Percentiles rank a stretch among this genome's conserved stretches.
phyloP scores from a whole-genome alignment of 2,888 invertebrate genomes.

The Geotrupes spiniger region DNA sequence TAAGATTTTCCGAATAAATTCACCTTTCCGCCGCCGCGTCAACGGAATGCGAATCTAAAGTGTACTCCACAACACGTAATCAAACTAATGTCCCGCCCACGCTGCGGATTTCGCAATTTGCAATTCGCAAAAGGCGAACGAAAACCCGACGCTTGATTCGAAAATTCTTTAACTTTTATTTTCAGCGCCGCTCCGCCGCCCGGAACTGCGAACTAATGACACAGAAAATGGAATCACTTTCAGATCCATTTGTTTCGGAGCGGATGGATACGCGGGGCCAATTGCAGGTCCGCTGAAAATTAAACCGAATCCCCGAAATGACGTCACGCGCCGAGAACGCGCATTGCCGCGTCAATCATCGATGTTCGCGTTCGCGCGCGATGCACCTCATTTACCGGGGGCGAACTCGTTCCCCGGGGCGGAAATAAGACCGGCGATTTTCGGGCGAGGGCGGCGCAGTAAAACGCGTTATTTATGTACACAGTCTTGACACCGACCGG shows the following conservation, averaged over 20 bases:
- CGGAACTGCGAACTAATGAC: constrained; percentile 43
- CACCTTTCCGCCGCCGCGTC: neutral
- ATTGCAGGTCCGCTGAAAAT: constrained; percentile 34
- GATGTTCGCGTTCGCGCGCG: neutral
- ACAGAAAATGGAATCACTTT: constrained; percentile 48
- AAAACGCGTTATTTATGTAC: neutral
- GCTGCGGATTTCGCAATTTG: constrained; percentile 26
- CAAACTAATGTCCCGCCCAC: constrained; percentile 30
- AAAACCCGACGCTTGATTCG: constrained; percentile 24
- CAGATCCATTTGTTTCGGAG: constrained; percentile 44
- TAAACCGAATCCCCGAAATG: constrained; percentile 26
- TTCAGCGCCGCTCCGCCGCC: constrained; percentile 14
- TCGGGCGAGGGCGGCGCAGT: neutral
- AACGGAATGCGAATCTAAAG: neutral
- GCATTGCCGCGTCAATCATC: neutral
- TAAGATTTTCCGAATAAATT: too few species aligned
- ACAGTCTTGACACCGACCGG: neutral
- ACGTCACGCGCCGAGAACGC: constrained; percentile 8
- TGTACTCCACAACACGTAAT: constrained; percentile 27
- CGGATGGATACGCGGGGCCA: constrained; percentile 28
- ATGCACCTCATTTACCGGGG: neutral
- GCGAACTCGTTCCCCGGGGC: neutral
- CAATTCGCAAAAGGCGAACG: constrained; percentile 21
- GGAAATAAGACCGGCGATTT: neutral
- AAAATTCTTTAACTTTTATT: constrained; percentile 30